Base-by-base conservation (phyloP, 2,113 vertebrate species). In the Melospiza georgiana region DNA sequence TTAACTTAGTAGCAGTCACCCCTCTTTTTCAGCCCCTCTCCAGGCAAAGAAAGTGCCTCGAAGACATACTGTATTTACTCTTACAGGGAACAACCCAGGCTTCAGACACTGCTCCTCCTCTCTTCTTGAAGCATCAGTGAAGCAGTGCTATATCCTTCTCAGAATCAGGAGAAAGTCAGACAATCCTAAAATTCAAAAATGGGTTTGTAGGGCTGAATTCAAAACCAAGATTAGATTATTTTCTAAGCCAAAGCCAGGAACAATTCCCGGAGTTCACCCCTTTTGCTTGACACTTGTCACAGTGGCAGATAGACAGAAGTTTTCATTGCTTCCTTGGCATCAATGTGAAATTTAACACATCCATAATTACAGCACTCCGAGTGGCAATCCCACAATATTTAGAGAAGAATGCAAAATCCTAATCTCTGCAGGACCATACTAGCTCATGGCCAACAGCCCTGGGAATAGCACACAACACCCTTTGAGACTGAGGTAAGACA, bases 351-450 rank as follows among this genome's bases (percentile, higher is more conserved):
- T 48, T 81, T 57, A 78, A 37, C 8, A 49, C 8, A 13, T 57
- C 8, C 15, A 58, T 84, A 78, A 82, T 72, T 75, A n/a, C 18
- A 81, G 13, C 44, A 62, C 5, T 72, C 57, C 57, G 27, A 59
- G 63, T 77, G 31, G 23, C 21, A 82, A 27, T 12, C 20, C 27
- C 28, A 49, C 28, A 31, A 15, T 68, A 65, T 57, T 85, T 58
- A 78, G 73, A 88, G 27, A 28, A 44, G n/a, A 84, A 82, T 21
- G 22, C 7, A 72, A 87, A 84, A 54, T 27, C 31, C 51, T 81
- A 25, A 57, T 30, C 24, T 81, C 24, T 1, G 3, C 20, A 61
- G 65, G 39, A 87, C 15, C 0, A 0, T 63, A 49, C 72, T 41
- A 81, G 14, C 13, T 44, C 28, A 31, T 31, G 46, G 58, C 62